Conservation (phyloP, 1,140 invertebrate genomes). For the Zaprionus gabonicus region DNA sequence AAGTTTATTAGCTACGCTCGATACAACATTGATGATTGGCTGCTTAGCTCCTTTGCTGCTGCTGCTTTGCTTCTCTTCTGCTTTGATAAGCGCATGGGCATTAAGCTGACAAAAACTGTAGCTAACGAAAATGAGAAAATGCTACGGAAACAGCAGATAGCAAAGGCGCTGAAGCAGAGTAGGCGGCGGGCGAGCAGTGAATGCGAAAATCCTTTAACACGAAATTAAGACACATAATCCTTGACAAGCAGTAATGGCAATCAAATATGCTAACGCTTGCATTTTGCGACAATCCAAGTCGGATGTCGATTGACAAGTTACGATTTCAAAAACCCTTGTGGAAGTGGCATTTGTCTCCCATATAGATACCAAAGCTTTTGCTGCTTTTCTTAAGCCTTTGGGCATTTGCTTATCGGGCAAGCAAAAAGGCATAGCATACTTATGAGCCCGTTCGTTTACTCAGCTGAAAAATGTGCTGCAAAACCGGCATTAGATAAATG, state of each 20-base stretch:
- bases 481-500: constrained; percentile 60
- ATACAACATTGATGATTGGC: constrained; percentile 79
- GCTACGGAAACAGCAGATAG: constrained; percentile 38
- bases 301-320: constrained; percentile 66
- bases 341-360: constrained; percentile 21
- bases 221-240: constrained; percentile 81
- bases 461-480: constrained; percentile 55
- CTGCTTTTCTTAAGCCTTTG: constrained; percentile 56
- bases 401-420: constrained; percentile 53
- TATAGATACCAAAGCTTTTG: constrained; percentile 40
- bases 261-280: constrained; percentile 82
- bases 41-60: constrained; percentile 50
- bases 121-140: constrained; percentile 65
- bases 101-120: constrained; percentile 80
- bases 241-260: constrained; percentile 81
- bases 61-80: constrained; percentile 49
- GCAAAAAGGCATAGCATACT: constrained; percentile 33
- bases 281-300: constrained; percentile 66
- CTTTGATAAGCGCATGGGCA: constrained; percentile 70
- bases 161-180: neutral
- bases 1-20: constrained; percentile 76
- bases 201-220: constrained; percentile 80
- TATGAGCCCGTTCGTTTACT: constrained; percentile 5
- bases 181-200: constrained; percentile 4
- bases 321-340: constrained; percentile 14